A percentile compares a stretch with the other conserved stretches of the same genome.
Conservation (phyloP, 2,888 invertebrate genomes). For the Sminthurinus aureus region DNA sequence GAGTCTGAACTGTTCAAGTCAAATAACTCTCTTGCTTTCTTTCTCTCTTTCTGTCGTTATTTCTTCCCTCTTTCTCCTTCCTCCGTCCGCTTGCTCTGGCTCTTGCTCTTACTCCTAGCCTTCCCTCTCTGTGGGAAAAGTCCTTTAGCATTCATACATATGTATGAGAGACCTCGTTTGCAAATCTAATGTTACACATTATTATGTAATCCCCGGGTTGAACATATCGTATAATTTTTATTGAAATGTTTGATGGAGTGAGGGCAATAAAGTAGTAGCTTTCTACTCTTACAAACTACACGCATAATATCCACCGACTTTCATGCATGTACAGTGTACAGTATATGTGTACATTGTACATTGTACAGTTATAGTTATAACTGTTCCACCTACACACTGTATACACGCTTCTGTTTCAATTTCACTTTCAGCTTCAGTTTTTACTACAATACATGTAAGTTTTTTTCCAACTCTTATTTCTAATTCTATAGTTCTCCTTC, state of each 20-base stretch:
- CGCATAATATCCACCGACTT: too few relatives aligned
- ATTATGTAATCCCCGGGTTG: constrained; percentile 12
- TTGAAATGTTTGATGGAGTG: constrained; percentile 32
- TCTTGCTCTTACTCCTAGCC: neutral
- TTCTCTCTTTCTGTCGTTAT: neutral
- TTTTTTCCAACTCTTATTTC: too few relatives aligned
- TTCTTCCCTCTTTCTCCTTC: neutral
- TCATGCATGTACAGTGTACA: neutral
- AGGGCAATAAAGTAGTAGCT: neutral
- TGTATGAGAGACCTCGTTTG: constrained; percentile 23
- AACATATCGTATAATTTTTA: constrained; percentile 30
- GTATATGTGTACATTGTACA: too few relatives aligned
- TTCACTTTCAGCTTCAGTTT: too few relatives aligned
- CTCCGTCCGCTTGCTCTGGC: neutral
- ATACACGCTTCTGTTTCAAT: too few relatives aligned
- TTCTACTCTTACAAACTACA: neutral
- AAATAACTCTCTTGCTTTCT: constrained; percentile 26
- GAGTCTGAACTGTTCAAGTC: constrained; percentile 29
- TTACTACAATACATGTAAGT: too few relatives aligned
- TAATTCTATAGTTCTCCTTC: too few relatives aligned
- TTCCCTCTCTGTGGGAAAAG: neutral
- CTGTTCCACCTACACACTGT: too few relatives aligned
- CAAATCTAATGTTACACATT: constrained; percentile 28
- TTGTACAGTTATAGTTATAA: too few relatives aligned
- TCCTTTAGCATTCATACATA: constrained; percentile 20